These are phyloP conservation scores for Aphidius gifuensis DNA, from an alignment of 1,140 invertebrate genomes.

Conservation along the genomic window DNA sequence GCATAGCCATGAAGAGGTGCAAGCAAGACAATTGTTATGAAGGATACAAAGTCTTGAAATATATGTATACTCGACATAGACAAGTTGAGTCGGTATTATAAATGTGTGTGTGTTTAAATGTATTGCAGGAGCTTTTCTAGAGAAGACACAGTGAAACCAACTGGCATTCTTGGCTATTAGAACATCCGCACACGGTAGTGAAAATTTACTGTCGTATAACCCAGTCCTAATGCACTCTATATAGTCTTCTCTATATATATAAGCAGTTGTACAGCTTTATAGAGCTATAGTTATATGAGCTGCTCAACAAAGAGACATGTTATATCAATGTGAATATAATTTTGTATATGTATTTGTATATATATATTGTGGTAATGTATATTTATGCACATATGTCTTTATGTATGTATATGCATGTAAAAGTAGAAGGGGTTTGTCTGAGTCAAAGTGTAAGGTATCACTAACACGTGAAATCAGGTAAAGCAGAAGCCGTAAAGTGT, in stretches of 20 bases:
- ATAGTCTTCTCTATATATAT: not conserved
- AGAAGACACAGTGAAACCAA: slow-evolving; percentile 51
- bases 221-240: slow-evolving; percentile 53
- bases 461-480: slow-evolving; percentile 6
- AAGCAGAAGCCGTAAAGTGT: slow-evolving; percentile 25
- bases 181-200: slow-evolving; percentile 52
- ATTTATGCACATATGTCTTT: no score
- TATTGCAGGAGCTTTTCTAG: not conserved
- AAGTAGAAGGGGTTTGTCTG: no score
- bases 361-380: no score
- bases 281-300: no score
- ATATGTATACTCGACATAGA: not conserved
- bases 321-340: no score
- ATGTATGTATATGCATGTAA: no score
- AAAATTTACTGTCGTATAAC: slow-evolving; percentile 56
- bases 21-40: not conserved
- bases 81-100: not conserved
- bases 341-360: no score
- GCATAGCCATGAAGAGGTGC: slow-evolving; percentile 3
- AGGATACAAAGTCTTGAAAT: slow-evolving; percentile 11
- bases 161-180: slow-evolving; percentile 54
- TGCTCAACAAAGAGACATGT: no score
- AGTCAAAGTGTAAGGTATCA: slow-evolving; percentile 5
- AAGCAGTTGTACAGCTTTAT: no score
- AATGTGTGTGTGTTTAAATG: no score